A percentile compares a stretch with the other conserved stretches of the same genome.
phyloP scores from a whole-genome alignment of 2,888 invertebrate species.

The Ichneumoninae sp. region DNA sequence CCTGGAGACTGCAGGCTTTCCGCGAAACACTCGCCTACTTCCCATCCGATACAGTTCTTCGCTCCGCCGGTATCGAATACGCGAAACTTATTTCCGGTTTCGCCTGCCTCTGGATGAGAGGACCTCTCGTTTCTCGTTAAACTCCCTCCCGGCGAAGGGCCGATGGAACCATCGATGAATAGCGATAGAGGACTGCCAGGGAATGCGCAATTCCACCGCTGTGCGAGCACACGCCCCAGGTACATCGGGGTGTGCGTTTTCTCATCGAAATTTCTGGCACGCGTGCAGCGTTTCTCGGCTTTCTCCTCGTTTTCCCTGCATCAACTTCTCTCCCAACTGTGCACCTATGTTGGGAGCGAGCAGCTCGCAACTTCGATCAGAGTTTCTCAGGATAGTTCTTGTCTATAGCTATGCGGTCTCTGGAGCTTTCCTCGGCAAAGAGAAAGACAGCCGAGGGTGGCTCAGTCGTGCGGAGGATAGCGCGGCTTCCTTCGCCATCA shows the following conservation, averaged over 20 bases:
- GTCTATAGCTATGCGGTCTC: neutral
- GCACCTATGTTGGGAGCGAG: neutral
- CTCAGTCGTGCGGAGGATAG: slow-evolving; percentile 50
- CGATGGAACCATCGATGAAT: slow-evolving; percentile 37
- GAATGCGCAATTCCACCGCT: slow-evolving; percentile 28
- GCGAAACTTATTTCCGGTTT: slow-evolving; percentile 59
- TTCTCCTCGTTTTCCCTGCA: slow-evolving; percentile 29
- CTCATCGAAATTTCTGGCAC: slow-evolving; percentile 67
- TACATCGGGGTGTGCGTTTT: neutral
- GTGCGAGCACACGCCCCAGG: slow-evolving; percentile 11
- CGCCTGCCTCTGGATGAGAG: slow-evolving; percentile 34
- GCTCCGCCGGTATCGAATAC: slow-evolving; percentile 29
- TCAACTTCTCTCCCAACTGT: neutral
- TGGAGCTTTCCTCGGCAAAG: neutral
- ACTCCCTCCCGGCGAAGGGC: slow-evolving; percentile 5
- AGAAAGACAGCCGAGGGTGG: slow-evolving; percentile 12
- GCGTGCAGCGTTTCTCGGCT: slow-evolving; percentile 42
- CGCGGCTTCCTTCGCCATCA: slow-evolving; percentile 33
- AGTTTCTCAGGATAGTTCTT: slow-evolving; percentile 16
- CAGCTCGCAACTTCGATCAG: slow-evolving; percentile 36
- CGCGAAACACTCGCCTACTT: slow-evolving; percentile 22
- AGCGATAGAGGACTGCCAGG: slow-evolving; percentile 7
- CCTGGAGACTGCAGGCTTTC: slow-evolving; percentile 14
- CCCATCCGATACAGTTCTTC: slow-evolving; percentile 36
- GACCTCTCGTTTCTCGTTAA: slow-evolving; percentile 44